Percentiles rank a stretch among this genome's conserved stretches.
phyloP scores from a whole-genome alignment of 2,797 vertebrate genomes.

The Myiotriccus ornatus region DNA sequence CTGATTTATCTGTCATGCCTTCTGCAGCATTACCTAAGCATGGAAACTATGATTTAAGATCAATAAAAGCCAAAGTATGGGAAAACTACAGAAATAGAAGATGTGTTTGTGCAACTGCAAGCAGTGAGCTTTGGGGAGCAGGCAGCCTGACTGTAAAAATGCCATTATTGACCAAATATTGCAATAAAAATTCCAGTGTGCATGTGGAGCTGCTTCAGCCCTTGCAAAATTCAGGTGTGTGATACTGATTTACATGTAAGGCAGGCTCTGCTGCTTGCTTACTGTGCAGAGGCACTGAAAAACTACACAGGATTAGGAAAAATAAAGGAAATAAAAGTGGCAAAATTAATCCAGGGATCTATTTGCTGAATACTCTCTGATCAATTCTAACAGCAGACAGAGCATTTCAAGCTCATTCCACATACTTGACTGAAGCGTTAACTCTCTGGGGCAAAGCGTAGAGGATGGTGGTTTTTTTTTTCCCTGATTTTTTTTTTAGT shows the following conservation, averaged over 20 bases:
- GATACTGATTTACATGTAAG: not conserved
- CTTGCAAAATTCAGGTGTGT: not conserved
- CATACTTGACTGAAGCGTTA: not conserved
- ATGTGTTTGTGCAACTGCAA: not conserved
- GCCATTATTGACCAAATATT: not conserved
- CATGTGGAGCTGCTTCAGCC: not conserved
- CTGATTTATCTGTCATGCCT: slow-evolving; percentile 43
- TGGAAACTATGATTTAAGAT: slow-evolving; percentile 54
- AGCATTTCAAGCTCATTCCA: not conserved
- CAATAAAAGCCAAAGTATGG: slow-evolving; percentile 25
- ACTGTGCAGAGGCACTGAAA: not conserved
- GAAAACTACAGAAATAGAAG: slow-evolving; percentile 16
- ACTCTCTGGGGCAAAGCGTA: not conserved
- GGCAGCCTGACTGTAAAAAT: not conserved
- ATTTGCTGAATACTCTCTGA: not conserved
- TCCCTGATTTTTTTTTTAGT: not conserved
- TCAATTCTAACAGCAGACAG: not conserved
- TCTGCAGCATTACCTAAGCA: slow-evolving; percentile 42
- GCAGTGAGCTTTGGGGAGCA: not conserved
- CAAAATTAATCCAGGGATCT: not conserved
- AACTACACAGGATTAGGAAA: not conserved
- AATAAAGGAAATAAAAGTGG: not conserved
- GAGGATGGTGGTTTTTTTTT: not conserved
- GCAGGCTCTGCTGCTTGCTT: not conserved
- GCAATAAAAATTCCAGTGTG: not conserved